Evolutionary conservation across 1,140 invertebrate genomes (phyloP).

Genomic region (Trachymyrmex cornetzi): DNA sequence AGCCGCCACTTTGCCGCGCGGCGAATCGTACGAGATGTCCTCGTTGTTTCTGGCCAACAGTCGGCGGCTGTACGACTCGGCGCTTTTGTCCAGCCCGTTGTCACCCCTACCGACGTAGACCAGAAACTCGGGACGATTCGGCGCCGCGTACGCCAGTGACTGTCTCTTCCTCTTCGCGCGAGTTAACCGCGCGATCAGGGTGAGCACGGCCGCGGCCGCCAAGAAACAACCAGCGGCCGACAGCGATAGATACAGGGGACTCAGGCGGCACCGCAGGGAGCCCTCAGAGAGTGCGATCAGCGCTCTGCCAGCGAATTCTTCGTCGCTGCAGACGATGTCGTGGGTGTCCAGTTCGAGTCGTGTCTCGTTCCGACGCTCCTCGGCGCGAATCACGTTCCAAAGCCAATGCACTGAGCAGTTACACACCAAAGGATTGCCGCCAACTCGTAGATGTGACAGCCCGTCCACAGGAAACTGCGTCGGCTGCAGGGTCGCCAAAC

Average conservation of each 20-base stretch:
- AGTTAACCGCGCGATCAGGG: slow-evolving; percentile 80
- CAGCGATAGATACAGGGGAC: slow-evolving; percentile 81
- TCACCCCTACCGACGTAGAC: slow-evolving; percentile 83
- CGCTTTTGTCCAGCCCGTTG: slow-evolving; percentile 81
- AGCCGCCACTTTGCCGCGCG: slow-evolving; percentile 63
- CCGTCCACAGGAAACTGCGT: slow-evolving; percentile 93
- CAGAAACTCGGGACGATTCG: slow-evolving; percentile 83
- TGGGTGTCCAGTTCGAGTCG: slow-evolving; percentile 81
- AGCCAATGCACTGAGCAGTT: slow-evolving; percentile 96
- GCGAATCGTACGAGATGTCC: slow-evolving; percentile 81
- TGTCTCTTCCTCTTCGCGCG: slow-evolving; percentile 81
- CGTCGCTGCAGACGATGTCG: slow-evolving; percentile 83
- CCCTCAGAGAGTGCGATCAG: slow-evolving; percentile 81
- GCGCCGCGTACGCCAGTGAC: slow-evolving; percentile 78
- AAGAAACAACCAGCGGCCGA: slow-evolving; percentile 80
- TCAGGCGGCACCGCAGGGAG: slow-evolving; percentile 82
- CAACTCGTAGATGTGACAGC: slow-evolving; percentile 90
- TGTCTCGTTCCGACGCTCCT: slow-evolving; percentile 81
- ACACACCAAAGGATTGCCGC: slow-evolving; percentile 94
- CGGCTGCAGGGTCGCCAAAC: slow-evolving; percentile 90
- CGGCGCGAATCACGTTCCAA: slow-evolving; percentile 90
- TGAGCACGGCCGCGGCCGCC: slow-evolving; percentile 80
- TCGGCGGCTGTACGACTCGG: slow-evolving; percentile 81
- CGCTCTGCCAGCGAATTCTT: slow-evolving; percentile 81
- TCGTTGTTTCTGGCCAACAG: slow-evolving; percentile 78